Evolutionary conservation across 2,797 vertebrate species (phyloP).

Genomic region (Pogoniulus pusillus): DNA sequence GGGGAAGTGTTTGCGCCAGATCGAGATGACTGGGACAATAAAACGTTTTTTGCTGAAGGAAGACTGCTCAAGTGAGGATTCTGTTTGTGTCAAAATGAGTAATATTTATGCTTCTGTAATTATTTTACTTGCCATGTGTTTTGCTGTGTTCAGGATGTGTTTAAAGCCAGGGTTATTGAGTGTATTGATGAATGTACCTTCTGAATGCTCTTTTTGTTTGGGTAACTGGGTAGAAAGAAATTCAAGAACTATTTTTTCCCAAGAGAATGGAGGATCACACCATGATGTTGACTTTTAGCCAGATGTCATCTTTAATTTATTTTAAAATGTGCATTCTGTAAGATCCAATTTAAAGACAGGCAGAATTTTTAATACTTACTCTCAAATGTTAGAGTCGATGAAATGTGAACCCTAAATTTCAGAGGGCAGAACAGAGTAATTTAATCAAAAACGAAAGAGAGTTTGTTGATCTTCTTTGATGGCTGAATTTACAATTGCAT

Average conservation of each 20-base stretch:
- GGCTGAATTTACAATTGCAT: background rate
- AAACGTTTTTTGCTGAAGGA: slow-evolving; percentile 89
- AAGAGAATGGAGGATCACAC: background rate
- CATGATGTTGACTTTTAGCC: background rate
- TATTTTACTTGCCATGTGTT: slow-evolving; percentile 24
- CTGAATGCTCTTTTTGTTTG: background rate
- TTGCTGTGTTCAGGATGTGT: background rate
- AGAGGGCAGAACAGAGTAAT: background rate
- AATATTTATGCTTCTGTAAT: slow-evolving; percentile 56
- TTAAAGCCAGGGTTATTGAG: background rate
- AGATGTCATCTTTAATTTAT: background rate
- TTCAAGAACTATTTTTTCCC: background rate
- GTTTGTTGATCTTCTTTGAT: background rate
- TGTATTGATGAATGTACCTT: background rate
- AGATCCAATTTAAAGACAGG: background rate
- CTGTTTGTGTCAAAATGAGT: slow-evolving; percentile 52
- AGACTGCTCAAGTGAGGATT: slow-evolving; percentile 85
- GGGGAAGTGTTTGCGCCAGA: slow-evolving; percentile 89
- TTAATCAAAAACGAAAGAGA: background rate
- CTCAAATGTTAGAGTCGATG: background rate
- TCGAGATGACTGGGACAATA: slow-evolving; percentile 93
- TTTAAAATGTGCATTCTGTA: background rate
- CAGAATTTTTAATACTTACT: background rate
- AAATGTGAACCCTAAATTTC: background rate
- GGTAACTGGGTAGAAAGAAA: background rate